Base-by-base conservation (phyloP, 2,888 invertebrate species). In the Alentia gelatinosa region DNA sequence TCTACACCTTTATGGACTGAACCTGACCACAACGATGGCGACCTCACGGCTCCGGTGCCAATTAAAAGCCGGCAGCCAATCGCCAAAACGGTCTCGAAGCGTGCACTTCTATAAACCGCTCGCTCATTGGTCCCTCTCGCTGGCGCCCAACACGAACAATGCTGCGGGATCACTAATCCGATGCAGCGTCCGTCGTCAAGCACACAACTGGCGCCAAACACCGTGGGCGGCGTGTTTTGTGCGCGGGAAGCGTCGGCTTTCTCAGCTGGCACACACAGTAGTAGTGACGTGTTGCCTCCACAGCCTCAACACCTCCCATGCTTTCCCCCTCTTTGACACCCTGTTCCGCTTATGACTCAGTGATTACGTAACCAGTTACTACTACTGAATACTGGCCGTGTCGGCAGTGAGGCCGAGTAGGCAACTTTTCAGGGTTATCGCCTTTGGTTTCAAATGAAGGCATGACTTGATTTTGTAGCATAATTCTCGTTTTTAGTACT, bases 141-240 rank as follows among this genome's bases (percentile, higher is more conserved):
- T 30, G 35, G 35, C 12, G 83, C 19, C 7, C 3, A 37, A 37
- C 4, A 19, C n/a, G 33, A 35, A 35, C 75, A 75, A 75, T 75
- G 37, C 26, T 33, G 50, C 50, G 12, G 9, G 56, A n/a, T 56
- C 56, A 1, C n/a, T 83, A 83, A 83, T 83, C 83, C 37, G n/a
- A 37, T 75, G 83, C 39, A 23, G 23, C 37, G 83, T 37, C 83
- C 40, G 83, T 83, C 83, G 83, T 83, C 40, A 83, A 40, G 83
- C 83, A 83, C 35, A 83, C 83, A 83, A 15, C 83, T 19, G 9
- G 12, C 26, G 68, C 68, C 68, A 68, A 68, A 68, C 68, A 68
- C 68, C 68, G 30, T 12, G 1, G 68, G 68, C 19, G 3, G 9
- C n/a, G n/a, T n/a, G 56, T 56, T 9, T 19, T 3, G 56, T 19